These are phyloP conservation scores for Microtus pennsylvanicus DNA, from an alignment of 2,113 vertebrate genomes.

Conservation along the genomic window DNA sequence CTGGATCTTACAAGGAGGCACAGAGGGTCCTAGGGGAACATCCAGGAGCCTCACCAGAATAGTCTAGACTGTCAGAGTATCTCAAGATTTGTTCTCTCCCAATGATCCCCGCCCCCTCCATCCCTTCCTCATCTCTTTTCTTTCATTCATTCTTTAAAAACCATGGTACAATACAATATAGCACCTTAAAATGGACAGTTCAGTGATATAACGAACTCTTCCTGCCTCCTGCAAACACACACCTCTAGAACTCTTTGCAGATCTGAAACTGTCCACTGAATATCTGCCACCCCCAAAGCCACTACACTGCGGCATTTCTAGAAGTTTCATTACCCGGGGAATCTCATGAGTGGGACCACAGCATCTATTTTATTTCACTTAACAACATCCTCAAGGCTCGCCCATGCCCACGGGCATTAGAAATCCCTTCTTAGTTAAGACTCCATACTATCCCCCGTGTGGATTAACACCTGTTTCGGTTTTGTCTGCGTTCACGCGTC, in stretches of 20 bases:
- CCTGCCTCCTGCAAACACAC: rapidly evolving
- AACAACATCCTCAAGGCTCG: too few relatives aligned
- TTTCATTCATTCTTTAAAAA: not conserved
- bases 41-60: not conserved
- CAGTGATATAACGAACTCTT: not conserved
- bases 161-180: not conserved
- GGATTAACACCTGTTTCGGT: not conserved
- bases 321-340: too few relatives aligned
- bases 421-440: not conserved
- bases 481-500: rapidly evolving
- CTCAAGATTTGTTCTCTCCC: not conserved
- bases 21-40: too few relatives aligned
- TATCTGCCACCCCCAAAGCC: not conserved
- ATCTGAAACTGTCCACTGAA: not conserved
- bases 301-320: not conserved
- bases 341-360: not conserved
- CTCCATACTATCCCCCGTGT: not conserved
- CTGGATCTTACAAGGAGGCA: not conserved
- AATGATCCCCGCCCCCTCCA: not conserved
- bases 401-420: not conserved
- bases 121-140: not conserved
- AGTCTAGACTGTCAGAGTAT: not conserved
- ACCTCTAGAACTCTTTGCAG: not conserved
- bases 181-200: not conserved
- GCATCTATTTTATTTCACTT: not conserved